Percentiles rank a stretch among this genome's conserved stretches.
Evolutionary conservation across 2,797 vertebrate genomes (phyloP).

Genomic region (Dryobates pubescens): DNA sequence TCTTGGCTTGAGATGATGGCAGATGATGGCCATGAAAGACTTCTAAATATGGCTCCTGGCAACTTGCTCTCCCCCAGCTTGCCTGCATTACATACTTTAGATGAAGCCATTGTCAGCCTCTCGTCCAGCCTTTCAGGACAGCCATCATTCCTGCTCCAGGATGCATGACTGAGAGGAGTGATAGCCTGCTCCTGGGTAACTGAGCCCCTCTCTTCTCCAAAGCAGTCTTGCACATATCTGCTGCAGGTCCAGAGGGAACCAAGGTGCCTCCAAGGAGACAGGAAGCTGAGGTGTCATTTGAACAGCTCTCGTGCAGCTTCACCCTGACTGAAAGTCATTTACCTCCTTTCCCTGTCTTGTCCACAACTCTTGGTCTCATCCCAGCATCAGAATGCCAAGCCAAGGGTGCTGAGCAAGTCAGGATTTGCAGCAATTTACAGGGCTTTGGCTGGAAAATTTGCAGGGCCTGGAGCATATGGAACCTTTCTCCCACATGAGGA

Average conservation of each 20-base stretch:
- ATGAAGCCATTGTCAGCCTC: neutral
- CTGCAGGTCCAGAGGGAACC: neutral
- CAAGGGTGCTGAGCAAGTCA: neutral
- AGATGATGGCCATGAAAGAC: slow-evolving; percentile 40
- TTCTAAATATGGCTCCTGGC: slow-evolving; percentile 47
- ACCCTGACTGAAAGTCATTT: neutral
- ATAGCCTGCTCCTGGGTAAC: neutral
- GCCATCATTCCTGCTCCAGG: neutral
- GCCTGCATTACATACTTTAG: neutral
- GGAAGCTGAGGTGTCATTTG: neutral
- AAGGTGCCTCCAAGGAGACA: neutral
- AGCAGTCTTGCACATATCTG: neutral
- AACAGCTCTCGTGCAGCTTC: neutral
- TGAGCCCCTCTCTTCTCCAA: neutral
- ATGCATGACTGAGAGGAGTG: neutral
- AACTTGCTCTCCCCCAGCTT: neutral
- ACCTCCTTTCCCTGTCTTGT: neutral
- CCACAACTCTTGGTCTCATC: neutral
- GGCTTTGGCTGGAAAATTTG: neutral
- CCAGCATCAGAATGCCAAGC: neutral
- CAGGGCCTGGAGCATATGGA: neutral
- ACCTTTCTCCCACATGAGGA: neutral
- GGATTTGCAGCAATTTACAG: neutral
- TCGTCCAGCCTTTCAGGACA: neutral
- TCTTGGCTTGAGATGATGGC: slow-evolving; percentile 58